phyloP scores from a whole-genome alignment of 1,140 invertebrate species.

The Popillia japonica region DNA sequence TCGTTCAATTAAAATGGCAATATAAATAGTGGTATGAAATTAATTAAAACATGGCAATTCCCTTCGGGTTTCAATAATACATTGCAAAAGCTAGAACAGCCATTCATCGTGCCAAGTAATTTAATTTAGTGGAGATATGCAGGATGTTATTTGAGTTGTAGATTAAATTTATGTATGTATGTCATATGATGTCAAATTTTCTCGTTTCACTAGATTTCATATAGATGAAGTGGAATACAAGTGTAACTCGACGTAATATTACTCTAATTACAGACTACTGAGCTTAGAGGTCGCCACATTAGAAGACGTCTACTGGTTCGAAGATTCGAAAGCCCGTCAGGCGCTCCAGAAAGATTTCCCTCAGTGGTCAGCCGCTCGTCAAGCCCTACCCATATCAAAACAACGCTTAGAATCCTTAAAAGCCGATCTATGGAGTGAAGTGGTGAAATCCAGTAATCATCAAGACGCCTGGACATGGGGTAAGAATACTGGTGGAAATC shows the following conservation, averaged over 20 bases:
- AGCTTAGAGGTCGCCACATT: conserved; percentile 82
- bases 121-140: background rate
- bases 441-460: conserved; percentile 86
- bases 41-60: background rate
- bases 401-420: conserved; percentile 78
- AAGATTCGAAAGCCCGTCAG: conserved; percentile 76
- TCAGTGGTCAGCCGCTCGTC: conserved; percentile 79
- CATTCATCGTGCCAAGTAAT: background rate
- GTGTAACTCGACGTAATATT: too few species aligned
- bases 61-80: background rate
- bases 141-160: too few species aligned
- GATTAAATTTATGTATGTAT: too few species aligned
- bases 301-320: conserved; percentile 89
- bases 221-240: background rate
- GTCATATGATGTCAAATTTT: too few species aligned
- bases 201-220: too few species aligned
- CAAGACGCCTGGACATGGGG: conserved; percentile 90
- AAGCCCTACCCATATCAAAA: conserved; percentile 81
- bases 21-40: background rate
- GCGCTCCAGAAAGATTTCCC: conserved; percentile 78
- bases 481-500: too few species aligned
- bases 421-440: conserved; percentile 84
- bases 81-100: background rate
- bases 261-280: conserved; percentile 67
- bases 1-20: background rate